phyloP scores from a whole-genome alignment of 2,888 invertebrate species.

The Eumerus sabulonum region DNA sequence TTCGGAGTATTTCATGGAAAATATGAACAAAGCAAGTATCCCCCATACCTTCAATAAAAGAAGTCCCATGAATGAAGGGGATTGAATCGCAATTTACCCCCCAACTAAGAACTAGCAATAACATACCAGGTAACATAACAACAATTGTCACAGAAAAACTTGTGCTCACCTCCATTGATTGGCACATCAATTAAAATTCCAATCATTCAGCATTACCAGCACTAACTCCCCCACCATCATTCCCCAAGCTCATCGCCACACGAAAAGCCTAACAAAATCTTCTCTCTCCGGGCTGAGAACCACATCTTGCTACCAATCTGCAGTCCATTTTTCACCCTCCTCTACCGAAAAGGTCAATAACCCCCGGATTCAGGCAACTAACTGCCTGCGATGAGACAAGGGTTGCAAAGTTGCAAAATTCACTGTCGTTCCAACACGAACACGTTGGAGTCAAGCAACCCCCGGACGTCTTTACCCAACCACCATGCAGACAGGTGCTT shows the following conservation, averaged over 20 bases:
- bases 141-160: constrained; percentile 59
- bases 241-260: too few relatives aligned
- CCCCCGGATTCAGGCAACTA: neutral
- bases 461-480: constrained; percentile 8
- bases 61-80: too few relatives aligned
- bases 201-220: neutral
- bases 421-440: constrained; percentile 1
- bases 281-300: constrained; percentile 21
- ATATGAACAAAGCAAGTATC: too few relatives aligned
- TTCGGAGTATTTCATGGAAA: too few relatives aligned
- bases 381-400: constrained; percentile 7
- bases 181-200: constrained; percentile 61
- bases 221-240: too few relatives aligned
- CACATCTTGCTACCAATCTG: constrained; percentile 32
- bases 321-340: constrained; percentile 15
- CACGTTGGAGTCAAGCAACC: constrained; percentile 6
- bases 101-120: too few relatives aligned
- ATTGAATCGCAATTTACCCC: too few relatives aligned
- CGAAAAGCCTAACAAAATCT: constrained; percentile 32
- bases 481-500: constrained; percentile 54
- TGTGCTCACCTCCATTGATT: constrained; percentile 46
- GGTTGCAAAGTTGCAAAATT: constrained; percentile 43
- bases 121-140: constrained; percentile 16
- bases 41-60: too few relatives aligned
- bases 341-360: constrained; percentile 47